Evolutionary conservation across 2,888 invertebrate species (phyloP), one percentile per base, ranked within the genome.

Genomic region (Orthosia gothica): DNA sequence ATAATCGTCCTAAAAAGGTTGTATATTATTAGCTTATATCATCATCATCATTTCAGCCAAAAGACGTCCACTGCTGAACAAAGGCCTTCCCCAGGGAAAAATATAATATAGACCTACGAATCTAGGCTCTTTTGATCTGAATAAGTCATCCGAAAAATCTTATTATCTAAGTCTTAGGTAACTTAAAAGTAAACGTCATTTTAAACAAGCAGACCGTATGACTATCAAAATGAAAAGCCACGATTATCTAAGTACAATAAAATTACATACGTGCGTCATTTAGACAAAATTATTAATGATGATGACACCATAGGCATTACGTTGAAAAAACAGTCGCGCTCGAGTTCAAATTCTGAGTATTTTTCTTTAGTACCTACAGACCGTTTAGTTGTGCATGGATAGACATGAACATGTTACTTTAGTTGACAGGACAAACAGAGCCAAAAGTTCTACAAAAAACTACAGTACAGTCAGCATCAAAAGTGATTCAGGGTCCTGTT

Each of bases 201-300:
- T 11, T n/a, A 45, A 18, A 16, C 20, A 13, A 57, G 2, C 52
- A 12, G 3, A 52, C 1, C 18, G 5, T 50, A 65, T n/a, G 23
- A 57, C 26, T 20, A 57, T 66, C 23, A 4, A 73, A 79, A 62
- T 62, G 40, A 66, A 77, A 65, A 57, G 26, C 50, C 47, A 57
- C 50, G 32, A 61, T 64, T 59, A 71, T 66, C 61, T n/a, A 18
- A 23, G 16, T 66, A 57, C 40, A 72, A 61, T 66, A 57, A 26
- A 72, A 61, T 72, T 62, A 72, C 58, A 12, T 54, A 66, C 55
- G 52, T 74, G 79, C 77, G 77, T 74, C 79, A 79, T 66, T 73
- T 49, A 57, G 40, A 57, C 74, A 66, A 65, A 65, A 66, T 67
- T 74, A 78, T 79, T 67, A 45, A 49, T 26, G 26, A 50, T n/a